Percentiles rank a stretch among this genome's conserved stretches.
phyloP scores from a whole-genome alignment of 1,140 invertebrate genomes.

The Diplogasteroides magnus region DNA sequence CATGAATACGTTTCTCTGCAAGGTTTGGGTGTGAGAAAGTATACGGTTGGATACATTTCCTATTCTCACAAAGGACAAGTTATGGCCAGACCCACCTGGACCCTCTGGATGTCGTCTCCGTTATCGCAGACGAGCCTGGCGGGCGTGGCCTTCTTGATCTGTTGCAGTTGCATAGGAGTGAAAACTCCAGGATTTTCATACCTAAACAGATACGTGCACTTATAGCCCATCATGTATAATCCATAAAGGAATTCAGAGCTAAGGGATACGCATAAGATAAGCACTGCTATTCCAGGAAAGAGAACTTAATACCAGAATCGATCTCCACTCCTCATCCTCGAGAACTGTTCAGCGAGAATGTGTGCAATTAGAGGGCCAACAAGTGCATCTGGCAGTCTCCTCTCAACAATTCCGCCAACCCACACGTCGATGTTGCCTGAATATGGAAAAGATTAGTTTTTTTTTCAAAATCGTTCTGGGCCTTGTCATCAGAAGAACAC shows the following conservation, averaged over 20 bases:
- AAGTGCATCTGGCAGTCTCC: constrained; percentile 71
- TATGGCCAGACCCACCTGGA: constrained; percentile 59
- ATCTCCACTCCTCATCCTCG: constrained; percentile 78
- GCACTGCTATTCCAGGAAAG: background rate
- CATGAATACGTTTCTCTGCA: constrained; percentile 47
- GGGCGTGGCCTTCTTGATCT: constrained; percentile 69
- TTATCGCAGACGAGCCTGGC: constrained; percentile 74
- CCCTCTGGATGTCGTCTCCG: constrained; percentile 64
- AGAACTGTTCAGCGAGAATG: constrained; percentile 84
- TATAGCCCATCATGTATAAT: too few relatives aligned
- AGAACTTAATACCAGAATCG: constrained; percentile 60
- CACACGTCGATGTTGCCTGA: constrained; percentile 84
- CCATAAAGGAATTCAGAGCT: too few relatives aligned
- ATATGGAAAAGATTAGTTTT: constrained; percentile 9
- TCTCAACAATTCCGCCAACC: constrained; percentile 89
- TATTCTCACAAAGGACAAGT: background rate
- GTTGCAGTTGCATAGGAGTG: constrained; percentile 67
- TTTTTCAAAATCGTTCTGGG: background rate
- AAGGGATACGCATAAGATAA: constrained; percentile 13
- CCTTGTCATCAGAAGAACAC: too few relatives aligned
- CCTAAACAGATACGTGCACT: too few relatives aligned
- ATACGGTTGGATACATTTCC: background rate
- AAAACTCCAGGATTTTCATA: constrained; percentile 85
- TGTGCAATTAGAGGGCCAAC: constrained; percentile 88
- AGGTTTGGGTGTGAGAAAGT: background rate